Evolutionary conservation across 2,113 vertebrate species (phyloP).

Genomic region (Catharus minimus): DNA sequence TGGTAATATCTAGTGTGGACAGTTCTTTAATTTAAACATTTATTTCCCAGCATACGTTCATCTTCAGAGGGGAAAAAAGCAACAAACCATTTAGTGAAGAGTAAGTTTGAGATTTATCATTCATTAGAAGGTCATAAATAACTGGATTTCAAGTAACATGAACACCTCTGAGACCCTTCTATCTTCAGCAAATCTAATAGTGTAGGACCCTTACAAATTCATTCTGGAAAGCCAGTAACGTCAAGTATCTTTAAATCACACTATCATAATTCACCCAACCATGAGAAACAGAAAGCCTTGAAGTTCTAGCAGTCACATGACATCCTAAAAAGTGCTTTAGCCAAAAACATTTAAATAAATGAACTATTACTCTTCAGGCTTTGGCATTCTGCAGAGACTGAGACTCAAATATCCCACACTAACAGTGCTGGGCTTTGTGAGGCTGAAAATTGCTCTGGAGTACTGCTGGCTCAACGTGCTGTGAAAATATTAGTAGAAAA

Average conservation of each 20-base stretch:
- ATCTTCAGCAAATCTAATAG: not conserved
- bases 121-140: not conserved
- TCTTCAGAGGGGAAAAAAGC: not conserved
- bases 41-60: not conserved
- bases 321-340: not conserved
- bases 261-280: not conserved
- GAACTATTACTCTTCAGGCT: not conserved
- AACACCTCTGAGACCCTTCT: not conserved
- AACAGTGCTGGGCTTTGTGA: not conserved
- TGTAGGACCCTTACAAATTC: not conserved
- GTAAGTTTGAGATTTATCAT: not conserved
- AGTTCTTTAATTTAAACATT: conserved; percentile 15
- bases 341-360: conserved; percentile 48
- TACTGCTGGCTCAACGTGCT: not conserved
- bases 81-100: not conserved
- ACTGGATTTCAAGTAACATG: not conserved
- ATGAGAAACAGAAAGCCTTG: conserved; percentile 6
- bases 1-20: not conserved
- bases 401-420: not conserved
- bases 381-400: not conserved
- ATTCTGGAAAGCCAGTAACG: not conserved
- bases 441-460: not conserved
- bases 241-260: not conserved
- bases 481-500: not conserved
- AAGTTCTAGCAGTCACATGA: conserved; percentile 23